Percentiles rank a stretch among this genome's conserved stretches.
Conservation (phyloP, 2,888 invertebrate species). For the Pyralis farinalis region DNA sequence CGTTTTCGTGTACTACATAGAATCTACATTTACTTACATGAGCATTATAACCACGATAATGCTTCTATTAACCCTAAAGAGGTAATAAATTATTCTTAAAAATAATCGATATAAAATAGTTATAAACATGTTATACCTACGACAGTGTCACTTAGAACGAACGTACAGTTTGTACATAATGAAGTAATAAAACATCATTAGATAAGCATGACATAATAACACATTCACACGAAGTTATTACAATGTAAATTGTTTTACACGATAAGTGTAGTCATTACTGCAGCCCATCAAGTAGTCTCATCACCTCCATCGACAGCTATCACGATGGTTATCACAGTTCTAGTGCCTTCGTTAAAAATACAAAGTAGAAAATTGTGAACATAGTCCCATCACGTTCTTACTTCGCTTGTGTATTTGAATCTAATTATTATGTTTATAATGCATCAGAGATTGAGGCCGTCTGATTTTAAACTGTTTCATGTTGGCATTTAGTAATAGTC, state of each 20-base stretch:
- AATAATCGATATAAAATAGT: too few species aligned
- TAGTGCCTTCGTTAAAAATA: slow-evolving; percentile 38
- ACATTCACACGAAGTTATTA: slow-evolving; percentile 18
- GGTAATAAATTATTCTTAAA: too few species aligned
- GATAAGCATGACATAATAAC: slow-evolving; percentile 2
- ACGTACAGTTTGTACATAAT: too few species aligned
- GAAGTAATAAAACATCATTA: not conserved
- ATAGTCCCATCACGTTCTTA: slow-evolving; percentile 39
- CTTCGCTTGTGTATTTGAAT: slow-evolving; percentile 31
- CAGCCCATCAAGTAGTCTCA: slow-evolving; percentile 18
- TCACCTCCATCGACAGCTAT: slow-evolving; percentile 29
- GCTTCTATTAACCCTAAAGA: too few species aligned
- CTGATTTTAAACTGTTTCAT: slow-evolving; percentile 46
- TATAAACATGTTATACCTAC: too few species aligned
- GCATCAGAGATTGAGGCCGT: slow-evolving; percentile 39
- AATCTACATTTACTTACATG: too few species aligned
- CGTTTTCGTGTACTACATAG: too few species aligned
- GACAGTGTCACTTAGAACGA: too few species aligned
- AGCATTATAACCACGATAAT: too few species aligned
- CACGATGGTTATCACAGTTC: slow-evolving; percentile 32
- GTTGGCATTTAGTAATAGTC: slow-evolving; percentile 39
- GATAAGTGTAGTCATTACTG: slow-evolving; percentile 17
- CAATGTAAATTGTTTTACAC: slow-evolving; percentile 13
- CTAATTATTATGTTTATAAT: slow-evolving; percentile 56
- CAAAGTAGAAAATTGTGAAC: slow-evolving; percentile 30